These are phyloP conservation scores for Eristalis tenax DNA, from an alignment of 2,888 invertebrate species.

Conservation along the genomic window DNA sequence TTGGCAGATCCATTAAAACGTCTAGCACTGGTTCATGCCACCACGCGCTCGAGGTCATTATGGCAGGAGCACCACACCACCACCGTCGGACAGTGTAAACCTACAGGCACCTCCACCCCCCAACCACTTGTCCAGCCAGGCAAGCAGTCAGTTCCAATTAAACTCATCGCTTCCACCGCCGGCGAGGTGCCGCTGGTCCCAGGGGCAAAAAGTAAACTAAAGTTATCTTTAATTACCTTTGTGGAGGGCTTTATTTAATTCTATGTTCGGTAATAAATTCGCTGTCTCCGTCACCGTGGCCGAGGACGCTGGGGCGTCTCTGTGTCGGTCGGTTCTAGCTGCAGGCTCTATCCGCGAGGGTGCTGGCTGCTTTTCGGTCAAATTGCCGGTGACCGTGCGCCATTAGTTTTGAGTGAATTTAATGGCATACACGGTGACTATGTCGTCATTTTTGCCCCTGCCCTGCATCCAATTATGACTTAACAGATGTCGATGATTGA, in stretches of 20 bases:
- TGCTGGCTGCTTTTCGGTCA: not conserved
- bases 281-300: not conserved
- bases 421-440: not conserved
- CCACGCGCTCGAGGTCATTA: slow-evolving; percentile 22
- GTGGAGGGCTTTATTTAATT: slow-evolving; percentile 40
- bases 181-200: not conserved
- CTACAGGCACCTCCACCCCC: not conserved
- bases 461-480: slow-evolving; percentile 9
- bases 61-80: slow-evolving; percentile 3
- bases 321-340: not conserved
- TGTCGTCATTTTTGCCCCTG: not conserved
- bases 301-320: not conserved
- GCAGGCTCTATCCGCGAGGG: not conserved
- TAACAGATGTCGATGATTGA: slow-evolving; percentile 12
- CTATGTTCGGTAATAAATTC: slow-evolving; percentile 43
- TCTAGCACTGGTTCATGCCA: slow-evolving; percentile 16
- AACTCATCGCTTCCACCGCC: slow-evolving; percentile 9
- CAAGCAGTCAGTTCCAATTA: slow-evolving; percentile 19
- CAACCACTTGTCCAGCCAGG: not conserved
- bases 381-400: not conserved
- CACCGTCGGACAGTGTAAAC: slow-evolving; percentile 11
- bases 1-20: slow-evolving; percentile 45
- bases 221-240: slow-evolving; percentile 53
- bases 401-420: slow-evolving; percentile 1
- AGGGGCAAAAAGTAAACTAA: slow-evolving; percentile 26